phyloP scores from a whole-genome alignment of 2,113 vertebrate species.

The Barbus barbus region DNA sequence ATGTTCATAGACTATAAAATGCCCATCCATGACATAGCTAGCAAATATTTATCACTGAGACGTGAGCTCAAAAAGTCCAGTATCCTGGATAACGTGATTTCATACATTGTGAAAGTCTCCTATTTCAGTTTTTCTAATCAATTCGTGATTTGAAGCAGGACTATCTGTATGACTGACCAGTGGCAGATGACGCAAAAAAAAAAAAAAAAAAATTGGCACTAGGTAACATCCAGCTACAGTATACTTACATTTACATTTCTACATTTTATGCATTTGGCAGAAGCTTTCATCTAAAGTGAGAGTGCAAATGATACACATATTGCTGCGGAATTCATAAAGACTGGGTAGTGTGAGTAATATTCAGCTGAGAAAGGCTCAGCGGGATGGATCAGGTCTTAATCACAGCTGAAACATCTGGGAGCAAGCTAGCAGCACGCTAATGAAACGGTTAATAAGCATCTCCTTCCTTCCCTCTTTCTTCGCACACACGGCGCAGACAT shows the following conservation, averaged over 20 bases:
- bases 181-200: no score
- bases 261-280: neutral
- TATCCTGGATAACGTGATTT: neutral
- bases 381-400: conserved; percentile 65
- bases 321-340: neutral
- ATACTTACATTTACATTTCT: neutral
- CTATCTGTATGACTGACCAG: no score
- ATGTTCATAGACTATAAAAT: neutral
- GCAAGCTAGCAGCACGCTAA: conserved; percentile 73
- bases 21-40: neutral
- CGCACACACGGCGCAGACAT: conserved; percentile 64
- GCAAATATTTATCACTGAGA: neutral
- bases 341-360: conserved; percentile 49
- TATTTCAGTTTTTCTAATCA: neutral
- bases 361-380: conserved; percentile 11
- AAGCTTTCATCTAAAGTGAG: neutral
- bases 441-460: conserved; percentile 75
- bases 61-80: neutral
- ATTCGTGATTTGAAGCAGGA: neutral
- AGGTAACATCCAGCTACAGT: neutral
- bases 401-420: conserved; percentile 68
- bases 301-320: no score
- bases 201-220: no score
- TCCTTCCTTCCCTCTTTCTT: conserved; percentile 65
- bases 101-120: neutral